Conservation (phyloP, 2,113 vertebrate species). For the Crotalus tigris region DNA sequence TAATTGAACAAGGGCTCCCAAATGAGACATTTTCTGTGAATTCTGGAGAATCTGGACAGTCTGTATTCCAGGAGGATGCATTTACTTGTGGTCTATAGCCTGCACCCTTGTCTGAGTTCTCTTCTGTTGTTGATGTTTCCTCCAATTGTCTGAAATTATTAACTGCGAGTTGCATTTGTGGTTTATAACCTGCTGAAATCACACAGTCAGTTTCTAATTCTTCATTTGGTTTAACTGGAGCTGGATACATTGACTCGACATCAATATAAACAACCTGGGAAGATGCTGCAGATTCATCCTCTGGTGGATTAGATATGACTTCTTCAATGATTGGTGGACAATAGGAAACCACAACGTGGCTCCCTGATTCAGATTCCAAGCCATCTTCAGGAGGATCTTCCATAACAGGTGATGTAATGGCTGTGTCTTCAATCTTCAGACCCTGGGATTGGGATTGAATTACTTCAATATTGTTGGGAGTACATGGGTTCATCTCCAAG, state of each 20-base stretch:
- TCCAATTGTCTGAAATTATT: conserved; percentile 50
- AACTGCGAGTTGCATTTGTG: conserved; percentile 72
- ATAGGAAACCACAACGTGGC: conserved; percentile 77
- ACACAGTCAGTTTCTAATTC: conserved; percentile 55
- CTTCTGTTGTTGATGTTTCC: conserved; percentile 38
- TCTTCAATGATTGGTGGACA: conserved; percentile 88
- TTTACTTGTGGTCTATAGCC: conserved; percentile 89
- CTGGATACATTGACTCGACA: conserved; percentile 85
- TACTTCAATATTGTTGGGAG: conserved; percentile 86
- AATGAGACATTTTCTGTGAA: conserved; percentile 77
- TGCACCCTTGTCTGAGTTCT: conserved; percentile 56
- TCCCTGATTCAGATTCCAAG: conserved; percentile 73
- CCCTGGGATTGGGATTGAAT: conserved; percentile 74
- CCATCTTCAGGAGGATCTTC: conserved; percentile 69
- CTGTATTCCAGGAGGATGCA: conserved; percentile 74
- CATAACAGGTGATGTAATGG: conserved; percentile 73
- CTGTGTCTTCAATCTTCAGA: conserved; percentile 82
- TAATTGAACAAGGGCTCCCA: conserved; percentile 90
- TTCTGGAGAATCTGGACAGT: conserved; percentile 77
- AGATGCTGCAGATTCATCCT: conserved; percentile 73
- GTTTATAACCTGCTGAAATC: conserved; percentile 72
- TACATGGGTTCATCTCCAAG: conserved; percentile 85
- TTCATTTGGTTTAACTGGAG: conserved; percentile 67
- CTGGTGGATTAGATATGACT: conserved; percentile 68
- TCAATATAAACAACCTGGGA: conserved; percentile 91